Percentiles rank a stretch among this genome's conserved stretches.
Conservation (phyloP, 2,888 invertebrate genomes). For the Cerastis rubricosa region DNA sequence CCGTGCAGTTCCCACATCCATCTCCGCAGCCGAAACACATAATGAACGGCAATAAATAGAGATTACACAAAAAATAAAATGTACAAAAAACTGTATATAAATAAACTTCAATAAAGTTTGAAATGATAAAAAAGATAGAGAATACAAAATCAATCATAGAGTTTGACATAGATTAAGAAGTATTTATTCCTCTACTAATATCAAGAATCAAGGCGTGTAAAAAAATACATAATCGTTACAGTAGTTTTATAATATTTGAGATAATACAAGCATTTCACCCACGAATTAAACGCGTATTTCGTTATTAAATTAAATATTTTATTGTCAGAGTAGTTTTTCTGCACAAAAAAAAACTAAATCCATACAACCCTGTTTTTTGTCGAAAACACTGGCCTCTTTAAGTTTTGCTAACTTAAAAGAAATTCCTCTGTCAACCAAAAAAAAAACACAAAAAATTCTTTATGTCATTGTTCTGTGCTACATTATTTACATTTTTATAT, state of each 20-base stretch:
- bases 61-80: conserved; percentile 10
- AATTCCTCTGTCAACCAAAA: neutral
- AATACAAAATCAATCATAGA: conserved; percentile 13
- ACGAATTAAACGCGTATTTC: neutral
- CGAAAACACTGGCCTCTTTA: conserved; percentile 34
- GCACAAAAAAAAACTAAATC: neutral
- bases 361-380: neutral
- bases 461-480: conserved; percentile 37
- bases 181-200: neutral
- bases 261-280: neutral
- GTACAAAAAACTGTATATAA: conserved; percentile 9
- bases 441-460: conserved; percentile 12
- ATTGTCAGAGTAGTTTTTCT: neutral
- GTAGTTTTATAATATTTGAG: neutral
- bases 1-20: conserved; percentile 55
- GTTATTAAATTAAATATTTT: neutral
- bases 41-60: conserved; percentile 27
- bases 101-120: conserved; percentile 30
- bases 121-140: conserved; percentile 38
- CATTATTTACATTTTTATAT: conserved; percentile 54
- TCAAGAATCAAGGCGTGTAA: neutral
- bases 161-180: neutral
- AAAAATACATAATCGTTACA: too few relatives aligned
- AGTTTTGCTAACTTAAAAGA: conserved; percentile 2
- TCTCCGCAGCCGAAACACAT: conserved; percentile 64